Evolutionary conservation across 2,797 vertebrate genomes (phyloP).

Genomic region (Echeneis naucrates): DNA sequence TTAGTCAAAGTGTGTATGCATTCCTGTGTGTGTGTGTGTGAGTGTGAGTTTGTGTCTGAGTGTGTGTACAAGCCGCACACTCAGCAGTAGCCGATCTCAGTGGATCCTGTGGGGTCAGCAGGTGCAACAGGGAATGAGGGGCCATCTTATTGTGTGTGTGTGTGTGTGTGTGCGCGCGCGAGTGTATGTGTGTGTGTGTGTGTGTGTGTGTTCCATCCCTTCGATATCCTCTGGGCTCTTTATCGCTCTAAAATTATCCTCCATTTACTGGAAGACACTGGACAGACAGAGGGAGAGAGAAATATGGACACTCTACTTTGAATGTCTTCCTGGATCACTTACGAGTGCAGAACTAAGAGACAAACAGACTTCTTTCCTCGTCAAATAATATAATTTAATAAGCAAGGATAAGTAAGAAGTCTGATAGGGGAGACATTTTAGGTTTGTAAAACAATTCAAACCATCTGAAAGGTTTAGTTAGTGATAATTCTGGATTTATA

Average conservation of each 20-base stretch:
- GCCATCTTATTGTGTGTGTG: conserved; percentile 68
- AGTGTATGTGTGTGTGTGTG: conserved; percentile 23
- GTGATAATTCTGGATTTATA: background rate
- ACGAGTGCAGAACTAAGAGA: conserved; percentile 49
- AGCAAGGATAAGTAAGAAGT: conserved; percentile 36
- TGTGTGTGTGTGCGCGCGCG: conserved; percentile 30
- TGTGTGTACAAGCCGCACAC: conserved; percentile 72
- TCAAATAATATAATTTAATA: conserved; percentile 49
- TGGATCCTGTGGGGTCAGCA: conserved; percentile 83
- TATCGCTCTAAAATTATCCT: conserved; percentile 83
- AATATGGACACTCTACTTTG: conserved; percentile 71
- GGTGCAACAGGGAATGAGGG: conserved; percentile 78
- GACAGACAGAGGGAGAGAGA: conserved; percentile 62
- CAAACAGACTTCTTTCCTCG: conserved; percentile 40
- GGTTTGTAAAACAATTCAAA: conserved; percentile 4
- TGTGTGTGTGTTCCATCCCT: conserved; percentile 53
- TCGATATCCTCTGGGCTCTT: conserved; percentile 77
- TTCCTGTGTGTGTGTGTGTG: conserved; percentile 72
- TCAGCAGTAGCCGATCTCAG: conserved; percentile 81
- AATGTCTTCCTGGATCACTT: conserved; percentile 77
- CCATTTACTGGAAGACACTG: conserved; percentile 82
- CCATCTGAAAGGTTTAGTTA: conserved; percentile 18
- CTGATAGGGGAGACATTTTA: conserved; percentile 17
- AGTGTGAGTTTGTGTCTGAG: conserved; percentile 71
- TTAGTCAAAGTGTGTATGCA: conserved; percentile 90